Percentiles rank a stretch among this genome's conserved stretches.
phyloP scores from a whole-genome alignment of 2,797 vertebrate species.

The Heterohyrax brucei region DNA sequence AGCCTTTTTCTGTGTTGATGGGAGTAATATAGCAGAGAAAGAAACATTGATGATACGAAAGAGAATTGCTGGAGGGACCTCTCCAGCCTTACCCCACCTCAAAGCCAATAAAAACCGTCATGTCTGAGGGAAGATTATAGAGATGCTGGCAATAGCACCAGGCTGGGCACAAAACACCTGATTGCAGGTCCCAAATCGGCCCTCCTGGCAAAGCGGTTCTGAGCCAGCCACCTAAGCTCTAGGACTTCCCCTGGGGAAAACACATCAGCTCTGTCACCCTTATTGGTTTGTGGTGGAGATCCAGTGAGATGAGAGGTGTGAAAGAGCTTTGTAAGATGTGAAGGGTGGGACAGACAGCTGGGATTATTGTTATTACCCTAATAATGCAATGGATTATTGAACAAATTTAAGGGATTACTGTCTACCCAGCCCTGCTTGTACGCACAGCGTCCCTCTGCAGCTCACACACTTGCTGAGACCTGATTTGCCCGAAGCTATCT shows the following conservation, averaged over 20 bases:
- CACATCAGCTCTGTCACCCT: not conserved
- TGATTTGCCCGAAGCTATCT: not conserved
- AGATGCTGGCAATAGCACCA: not conserved
- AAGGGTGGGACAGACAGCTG: conserved; percentile 15
- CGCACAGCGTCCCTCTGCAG: not conserved
- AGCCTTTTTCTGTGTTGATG: not conserved
- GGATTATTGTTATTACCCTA: conserved; percentile 76
- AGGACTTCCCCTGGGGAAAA: not conserved
- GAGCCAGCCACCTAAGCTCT: not conserved
- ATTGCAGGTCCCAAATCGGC: not conserved
- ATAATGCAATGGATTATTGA: conserved; percentile 56
- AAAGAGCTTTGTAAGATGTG: conserved; percentile 55
- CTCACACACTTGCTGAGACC: not conserved
- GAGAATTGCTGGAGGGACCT: not conserved
- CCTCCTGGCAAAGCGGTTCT: not conserved
- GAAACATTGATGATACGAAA: too few species aligned
- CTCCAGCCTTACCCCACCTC: not conserved
- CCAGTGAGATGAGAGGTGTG: conserved; percentile 10
- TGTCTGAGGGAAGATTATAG: not conserved
- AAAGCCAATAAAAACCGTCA: not conserved
- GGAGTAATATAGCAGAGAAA: not conserved
- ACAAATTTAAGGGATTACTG: conserved; percentile 69
- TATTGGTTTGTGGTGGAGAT: not conserved
- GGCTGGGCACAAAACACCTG: not conserved
- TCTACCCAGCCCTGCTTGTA: not conserved